Percentiles rank a stretch among this genome's conserved stretches.
Conservation (phyloP, 2,888 invertebrate species). For the Lithophane leautieri region DNA sequence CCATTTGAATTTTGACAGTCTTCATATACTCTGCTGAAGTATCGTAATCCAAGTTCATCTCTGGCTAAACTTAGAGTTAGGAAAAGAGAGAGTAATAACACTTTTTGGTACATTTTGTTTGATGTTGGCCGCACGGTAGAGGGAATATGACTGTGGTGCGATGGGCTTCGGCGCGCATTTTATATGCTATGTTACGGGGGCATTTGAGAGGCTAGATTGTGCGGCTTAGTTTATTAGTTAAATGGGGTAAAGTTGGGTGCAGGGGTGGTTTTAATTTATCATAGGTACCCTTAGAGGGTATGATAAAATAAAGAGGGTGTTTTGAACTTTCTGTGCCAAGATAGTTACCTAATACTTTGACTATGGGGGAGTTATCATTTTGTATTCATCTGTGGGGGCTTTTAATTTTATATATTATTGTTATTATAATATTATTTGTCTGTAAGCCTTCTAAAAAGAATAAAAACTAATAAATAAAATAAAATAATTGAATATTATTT, state of each 20-base stretch:
- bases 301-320: fast-evolving
- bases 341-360: not conserved
- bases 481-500: not conserved
- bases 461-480: no score
- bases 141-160: constrained; percentile 89
- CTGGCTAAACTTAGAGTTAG: constrained; percentile 67
- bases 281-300: not conserved
- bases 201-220: constrained; percentile 48
- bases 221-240: constrained; percentile 20
- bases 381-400: no score
- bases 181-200: constrained; percentile 78
- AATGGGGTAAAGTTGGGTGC: constrained; percentile 22
- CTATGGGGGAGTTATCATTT: no score
- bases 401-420: no score
- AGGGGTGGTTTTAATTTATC: constrained; percentile 17
- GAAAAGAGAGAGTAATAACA: constrained; percentile 75
- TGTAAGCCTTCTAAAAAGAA: no score
- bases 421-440: no score
- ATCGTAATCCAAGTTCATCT: constrained; percentile 91
- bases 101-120: constrained; percentile 79
- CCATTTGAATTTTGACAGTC: constrained; percentile 94
- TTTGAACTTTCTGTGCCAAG: not conserved
- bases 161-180: constrained; percentile 75
- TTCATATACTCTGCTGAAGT: constrained; percentile 93
- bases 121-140: constrained; percentile 80